phyloP scores from a whole-genome alignment of 1,140 invertebrate species.

The Agrilus planipennis region DNA sequence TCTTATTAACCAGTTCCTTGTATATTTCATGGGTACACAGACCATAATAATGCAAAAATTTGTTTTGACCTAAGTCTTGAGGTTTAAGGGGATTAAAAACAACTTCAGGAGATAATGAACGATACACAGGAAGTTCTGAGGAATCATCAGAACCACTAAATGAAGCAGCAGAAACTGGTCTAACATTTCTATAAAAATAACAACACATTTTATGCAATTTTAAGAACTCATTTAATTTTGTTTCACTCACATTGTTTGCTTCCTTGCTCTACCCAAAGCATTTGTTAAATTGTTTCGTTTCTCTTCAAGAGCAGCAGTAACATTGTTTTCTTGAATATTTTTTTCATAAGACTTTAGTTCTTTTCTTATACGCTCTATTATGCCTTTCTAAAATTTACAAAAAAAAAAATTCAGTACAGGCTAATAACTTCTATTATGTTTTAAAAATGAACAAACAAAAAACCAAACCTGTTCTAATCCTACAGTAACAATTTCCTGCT shows the following conservation, averaged over 20 bases:
- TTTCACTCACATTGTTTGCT: constrained; percentile 30
- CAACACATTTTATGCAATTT: neutral
- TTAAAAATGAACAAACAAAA: too few species aligned
- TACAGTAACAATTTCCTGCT: too few species aligned
- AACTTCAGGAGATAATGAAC: constrained; percentile 20
- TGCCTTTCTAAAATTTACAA: constrained; percentile 20
- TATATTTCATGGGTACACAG: constrained; percentile 35
- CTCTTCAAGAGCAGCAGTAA: constrained; percentile 26
- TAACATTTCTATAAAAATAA: constrained; percentile 14
- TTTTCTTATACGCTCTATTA: constrained; percentile 26
- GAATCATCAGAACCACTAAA: constrained; percentile 24
- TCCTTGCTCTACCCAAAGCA: constrained; percentile 25
- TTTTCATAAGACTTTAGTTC: constrained; percentile 25
- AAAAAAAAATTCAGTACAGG: constrained; percentile 24
- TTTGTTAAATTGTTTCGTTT: constrained; percentile 23
- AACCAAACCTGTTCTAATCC: too few species aligned
- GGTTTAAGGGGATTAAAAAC: constrained; percentile 20
- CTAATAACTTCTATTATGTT: constrained; percentile 25
- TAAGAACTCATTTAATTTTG: neutral
- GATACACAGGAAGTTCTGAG: constrained; percentile 15
- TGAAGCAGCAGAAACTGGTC: constrained; percentile 19
- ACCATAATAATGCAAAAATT: constrained; percentile 34
- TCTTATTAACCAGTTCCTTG: constrained; percentile 38
- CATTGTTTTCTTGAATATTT: constrained; percentile 18
- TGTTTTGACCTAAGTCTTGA: constrained; percentile 23